Evolutionary conservation across 2,797 vertebrate genomes (phyloP), one percentile per base, ranked within the genome.

Genomic region (Pogonophryne albipinna): DNA sequence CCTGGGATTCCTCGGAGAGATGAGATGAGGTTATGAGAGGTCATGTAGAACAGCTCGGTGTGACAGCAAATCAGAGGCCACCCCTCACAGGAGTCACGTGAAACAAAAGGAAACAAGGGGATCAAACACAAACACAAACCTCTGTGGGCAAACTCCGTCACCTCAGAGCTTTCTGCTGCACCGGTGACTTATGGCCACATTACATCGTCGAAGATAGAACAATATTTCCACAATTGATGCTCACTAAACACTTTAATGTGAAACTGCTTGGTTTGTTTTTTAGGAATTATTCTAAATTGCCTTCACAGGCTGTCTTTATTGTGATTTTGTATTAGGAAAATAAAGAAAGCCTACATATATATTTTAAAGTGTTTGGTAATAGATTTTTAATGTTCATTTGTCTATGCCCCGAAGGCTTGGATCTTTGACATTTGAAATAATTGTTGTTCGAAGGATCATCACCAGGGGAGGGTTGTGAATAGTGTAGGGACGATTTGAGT

Each of bases 381-480:
- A 98, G 97, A 99, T 98, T 98, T 95, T 92, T 97, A 97, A 98
- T 97, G 97, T 99, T 97, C 97, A 97, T 98, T 98, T 97, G 95
- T 97, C 91, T 95, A 93, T 95, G 95, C 95, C 98, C 96, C 85
- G 92, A 90, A 96, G 98, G 97, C 95, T 96, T 92, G 93, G 97
- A 97, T 95, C 96, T 96, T 96, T 99, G 98, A 98, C 97, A 99
- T 98, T 98, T 98, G 95, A 97, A 99, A 98, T 99, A 98, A 98
- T 97, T 98, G 98, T 98, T 97, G 97, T 98, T 97, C 96, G 96
- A 94, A 96, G 96, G 96, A 96, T 98, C 97, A 97, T 98, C 98
- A 98, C 97, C 96, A 95, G 97, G 98, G 97, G 96, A 97, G 97
- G 96, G 94, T 95, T 96, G 96, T 95, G 96, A 96, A 97, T 97